Evolutionary conservation across 2,888 invertebrate genomes (phyloP).

Genomic region (Cantharis nigra): DNA sequence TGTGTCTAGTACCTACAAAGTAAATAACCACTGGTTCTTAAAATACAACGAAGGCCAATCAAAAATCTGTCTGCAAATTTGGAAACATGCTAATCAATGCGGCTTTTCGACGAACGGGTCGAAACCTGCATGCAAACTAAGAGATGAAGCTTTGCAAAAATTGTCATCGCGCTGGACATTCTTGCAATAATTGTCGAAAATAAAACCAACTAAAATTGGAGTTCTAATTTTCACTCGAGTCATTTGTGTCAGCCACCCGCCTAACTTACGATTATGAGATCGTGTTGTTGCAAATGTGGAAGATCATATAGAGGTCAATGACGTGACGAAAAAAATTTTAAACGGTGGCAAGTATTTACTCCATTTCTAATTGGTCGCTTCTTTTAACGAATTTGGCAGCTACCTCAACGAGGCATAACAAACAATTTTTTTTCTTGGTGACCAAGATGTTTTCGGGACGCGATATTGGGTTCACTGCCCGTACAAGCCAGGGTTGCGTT

Average conservation of each 20-base stretch:
- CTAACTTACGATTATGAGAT: conserved; percentile 23
- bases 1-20: conserved; percentile 18
- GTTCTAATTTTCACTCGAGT: conserved; percentile 26
- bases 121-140: neutral
- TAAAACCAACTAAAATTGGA: conserved; percentile 6
- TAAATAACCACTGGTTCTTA: conserved; percentile 17
- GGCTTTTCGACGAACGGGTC: neutral
- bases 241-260: conserved; percentile 27
- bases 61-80: conserved; percentile 11
- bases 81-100: conserved; percentile 5
- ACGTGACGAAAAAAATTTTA: conserved; percentile 15
- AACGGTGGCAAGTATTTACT: conserved; percentile 13
- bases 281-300: conserved; percentile 16
- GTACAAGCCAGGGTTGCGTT: conserved; percentile 28
- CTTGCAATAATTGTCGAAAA: conserved; percentile 12
- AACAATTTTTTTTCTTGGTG: neutral
- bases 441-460: neutral
- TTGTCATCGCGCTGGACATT: conserved; percentile 3
- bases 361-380: neutral
- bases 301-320: conserved; percentile 18
- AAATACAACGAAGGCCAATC: conserved; percentile 12
- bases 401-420: neutral
- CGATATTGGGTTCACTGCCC: conserved; percentile 27
- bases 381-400: conserved; percentile 1
- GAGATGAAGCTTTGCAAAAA: neutral